Conservation (phyloP, 2,113 vertebrate genomes). For the Eubucco bourcierii region DNA sequence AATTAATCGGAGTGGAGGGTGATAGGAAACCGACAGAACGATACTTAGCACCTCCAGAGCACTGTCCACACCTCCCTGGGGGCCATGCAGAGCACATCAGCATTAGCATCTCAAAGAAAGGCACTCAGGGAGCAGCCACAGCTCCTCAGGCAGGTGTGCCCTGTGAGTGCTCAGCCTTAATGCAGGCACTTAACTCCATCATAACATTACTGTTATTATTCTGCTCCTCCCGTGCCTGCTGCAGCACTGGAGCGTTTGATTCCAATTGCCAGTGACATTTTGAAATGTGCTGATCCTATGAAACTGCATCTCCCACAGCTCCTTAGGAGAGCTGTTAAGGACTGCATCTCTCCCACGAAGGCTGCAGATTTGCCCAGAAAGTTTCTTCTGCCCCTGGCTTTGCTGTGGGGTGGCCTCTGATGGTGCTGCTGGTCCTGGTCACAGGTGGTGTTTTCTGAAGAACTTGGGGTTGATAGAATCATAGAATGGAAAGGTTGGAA, state of each 20-base stretch:
- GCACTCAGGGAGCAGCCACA: background rate
- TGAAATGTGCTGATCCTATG: background rate
- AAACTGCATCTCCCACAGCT: background rate
- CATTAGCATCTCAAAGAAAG: background rate
- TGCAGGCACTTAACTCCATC: slow-evolving; percentile 7
- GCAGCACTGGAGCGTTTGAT: background rate
- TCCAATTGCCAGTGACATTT: slow-evolving; percentile 35
- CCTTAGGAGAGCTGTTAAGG: background rate
- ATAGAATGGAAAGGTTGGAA: too few species aligned
- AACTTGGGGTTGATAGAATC: background rate
- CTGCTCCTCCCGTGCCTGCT: background rate
- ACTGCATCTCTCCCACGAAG: background rate
- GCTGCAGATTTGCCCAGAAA: background rate
- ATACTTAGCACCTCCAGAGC: background rate
- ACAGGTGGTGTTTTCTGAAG: background rate
- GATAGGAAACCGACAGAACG: background rate
- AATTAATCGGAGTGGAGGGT: background rate
- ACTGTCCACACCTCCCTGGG: background rate
- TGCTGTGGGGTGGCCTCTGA: background rate
- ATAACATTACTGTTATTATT: slow-evolving; percentile 12
- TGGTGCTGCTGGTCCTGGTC: background rate
- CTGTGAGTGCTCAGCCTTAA: background rate
- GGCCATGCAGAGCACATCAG: background rate
- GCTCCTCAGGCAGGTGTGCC: background rate
- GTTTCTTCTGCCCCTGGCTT: background rate